phyloP scores from a whole-genome alignment of 2,888 invertebrate species.

The Cryptosula pallasiana region DNA sequence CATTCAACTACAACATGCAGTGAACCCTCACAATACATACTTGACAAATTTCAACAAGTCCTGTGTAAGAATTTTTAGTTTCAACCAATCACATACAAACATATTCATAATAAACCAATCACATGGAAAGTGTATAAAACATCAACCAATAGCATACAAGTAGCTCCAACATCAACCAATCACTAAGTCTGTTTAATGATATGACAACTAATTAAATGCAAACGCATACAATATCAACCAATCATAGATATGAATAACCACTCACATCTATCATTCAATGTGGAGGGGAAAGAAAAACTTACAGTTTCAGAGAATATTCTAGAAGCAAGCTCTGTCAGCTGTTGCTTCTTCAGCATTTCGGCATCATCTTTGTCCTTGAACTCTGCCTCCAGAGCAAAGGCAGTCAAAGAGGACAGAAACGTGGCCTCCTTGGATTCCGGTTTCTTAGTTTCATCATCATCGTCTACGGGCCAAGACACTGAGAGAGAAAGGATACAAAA shows the following conservation, averaged over 20 bases:
- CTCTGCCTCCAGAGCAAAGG: conserved; percentile 9
- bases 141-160: no score
- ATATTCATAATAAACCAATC: no score
- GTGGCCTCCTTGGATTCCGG: background rate
- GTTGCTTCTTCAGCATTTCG: background rate
- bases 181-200: no score
- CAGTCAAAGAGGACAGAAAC: background rate
- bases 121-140: no score
- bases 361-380: conserved; percentile 7
- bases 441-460: background rate
- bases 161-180: no score
- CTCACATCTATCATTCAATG: background rate
- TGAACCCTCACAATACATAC: no score
- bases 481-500: no score
- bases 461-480: no score
- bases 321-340: background rate
- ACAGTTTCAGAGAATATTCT: background rate
- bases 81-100: no score
- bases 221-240: background rate
- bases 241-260: background rate
- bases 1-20: conserved; percentile 70
- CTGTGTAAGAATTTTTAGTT: no score
- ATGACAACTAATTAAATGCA: background rate
- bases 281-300: background rate
- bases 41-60: no score